phyloP scores from a whole-genome alignment of 2,797 vertebrate genomes.

The Catharus ustulatus region DNA sequence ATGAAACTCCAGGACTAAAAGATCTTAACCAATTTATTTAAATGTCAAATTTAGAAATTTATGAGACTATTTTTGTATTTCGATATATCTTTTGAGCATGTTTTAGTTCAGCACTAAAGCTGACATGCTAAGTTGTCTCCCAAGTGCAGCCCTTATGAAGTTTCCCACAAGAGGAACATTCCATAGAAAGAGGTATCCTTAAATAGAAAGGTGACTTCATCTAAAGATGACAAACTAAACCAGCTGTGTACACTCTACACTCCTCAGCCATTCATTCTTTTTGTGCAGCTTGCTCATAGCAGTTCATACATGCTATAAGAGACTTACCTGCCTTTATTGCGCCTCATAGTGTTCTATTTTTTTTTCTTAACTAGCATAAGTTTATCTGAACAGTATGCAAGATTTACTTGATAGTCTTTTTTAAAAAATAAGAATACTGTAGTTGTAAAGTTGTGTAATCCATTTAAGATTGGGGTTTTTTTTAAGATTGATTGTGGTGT shows the following conservation, averaged over 20 bases:
- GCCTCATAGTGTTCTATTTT: too few relatives aligned
- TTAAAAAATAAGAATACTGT: background rate
- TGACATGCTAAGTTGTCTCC: background rate
- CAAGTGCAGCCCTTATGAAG: background rate
- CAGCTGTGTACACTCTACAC: background rate
- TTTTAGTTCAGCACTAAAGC: background rate
- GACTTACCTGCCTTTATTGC: background rate
- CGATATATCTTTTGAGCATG: background rate
- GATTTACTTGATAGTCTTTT: background rate
- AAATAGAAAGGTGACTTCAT: constrained; percentile 23
- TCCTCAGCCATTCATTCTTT: background rate
- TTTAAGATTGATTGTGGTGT: background rate
- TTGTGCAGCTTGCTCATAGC: background rate
- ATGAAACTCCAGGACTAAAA: background rate
- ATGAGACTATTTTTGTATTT: background rate
- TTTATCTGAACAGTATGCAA: background rate
- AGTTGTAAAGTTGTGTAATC: background rate
- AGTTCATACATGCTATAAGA: background rate
- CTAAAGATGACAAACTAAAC: background rate
- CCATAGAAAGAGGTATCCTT: background rate
- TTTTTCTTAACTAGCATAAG: background rate
- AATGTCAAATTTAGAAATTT: background rate
- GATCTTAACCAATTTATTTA: background rate
- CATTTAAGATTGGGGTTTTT: background rate
- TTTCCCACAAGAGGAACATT: background rate